Conservation (phyloP, 1,140 invertebrate species). For the Halotydeus destructor region DNA sequence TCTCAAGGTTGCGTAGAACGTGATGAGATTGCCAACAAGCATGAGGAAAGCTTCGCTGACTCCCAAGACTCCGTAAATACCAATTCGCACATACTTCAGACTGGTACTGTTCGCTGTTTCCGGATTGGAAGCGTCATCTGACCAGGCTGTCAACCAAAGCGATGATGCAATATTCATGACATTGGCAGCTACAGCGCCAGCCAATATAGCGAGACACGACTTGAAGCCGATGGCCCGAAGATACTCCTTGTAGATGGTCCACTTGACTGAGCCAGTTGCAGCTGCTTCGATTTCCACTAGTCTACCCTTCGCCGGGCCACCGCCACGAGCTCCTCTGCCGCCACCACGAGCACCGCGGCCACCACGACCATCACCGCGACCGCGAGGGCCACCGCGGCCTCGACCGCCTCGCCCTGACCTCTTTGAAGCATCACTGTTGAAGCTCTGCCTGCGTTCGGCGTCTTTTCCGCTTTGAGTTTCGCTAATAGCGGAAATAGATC, state of each 20-base stretch:
- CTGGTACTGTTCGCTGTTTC: constrained; percentile 23
- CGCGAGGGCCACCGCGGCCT: neutral
- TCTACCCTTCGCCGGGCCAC: constrained; percentile 26
- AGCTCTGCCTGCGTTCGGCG: no score
- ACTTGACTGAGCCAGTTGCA: constrained; percentile 13
- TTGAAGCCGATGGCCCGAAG: constrained; percentile 7
- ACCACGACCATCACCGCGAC: neutral
- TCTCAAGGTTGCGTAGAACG: constrained; percentile 9
- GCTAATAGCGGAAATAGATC: no score
- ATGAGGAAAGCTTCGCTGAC: constrained; percentile 38
- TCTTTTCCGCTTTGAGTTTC: no score
- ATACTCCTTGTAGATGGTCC: constrained; percentile 8
- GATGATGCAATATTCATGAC: constrained; percentile 20
- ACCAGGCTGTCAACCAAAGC: constrained; percentile 25
- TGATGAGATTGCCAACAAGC: neutral
- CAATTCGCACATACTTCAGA: constrained; percentile 54
- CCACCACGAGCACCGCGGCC: neutral
- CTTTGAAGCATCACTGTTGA: no score
- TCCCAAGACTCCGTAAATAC: constrained; percentile 66
- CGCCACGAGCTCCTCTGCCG: neutral
- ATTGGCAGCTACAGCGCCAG: constrained; percentile 16
- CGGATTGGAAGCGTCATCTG: constrained; percentile 21
- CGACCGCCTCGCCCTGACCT: no score
- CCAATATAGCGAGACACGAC: constrained; percentile 5
- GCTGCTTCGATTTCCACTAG: constrained; percentile 23